Base-by-base conservation (phyloP, 2,888 invertebrate species). In the Axea sp. region DNA sequence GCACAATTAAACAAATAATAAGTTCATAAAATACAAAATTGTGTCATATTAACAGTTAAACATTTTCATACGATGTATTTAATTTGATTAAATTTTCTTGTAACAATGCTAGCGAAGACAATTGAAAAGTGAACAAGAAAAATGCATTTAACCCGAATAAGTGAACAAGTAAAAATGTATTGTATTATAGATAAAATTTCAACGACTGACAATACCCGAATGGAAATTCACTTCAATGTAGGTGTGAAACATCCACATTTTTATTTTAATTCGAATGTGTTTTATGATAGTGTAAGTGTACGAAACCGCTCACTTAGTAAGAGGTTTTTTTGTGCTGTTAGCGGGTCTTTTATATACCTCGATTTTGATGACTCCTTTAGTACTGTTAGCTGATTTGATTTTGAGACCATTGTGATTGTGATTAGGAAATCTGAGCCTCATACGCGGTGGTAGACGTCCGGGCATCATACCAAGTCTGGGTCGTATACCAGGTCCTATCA, bases 401-500 rank as follows among this genome's bases (percentile, higher is more conserved):
- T 86, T 86, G 60, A 76, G 55, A 33, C 77, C 82, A 0, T 79
- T 67, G 31, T 57, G 57, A 53, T 59, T 71, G 83, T 24, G 79
- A 82, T 24, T 78, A 59, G 81, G 79, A 30, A 80, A 85, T 49
- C 84, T 80, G 1, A 83, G 84, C 57, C 86, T 82, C 81, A 84
- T 84, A 47, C 81, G 81, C 6, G 83, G 83, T 1, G 85, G 82
- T 1, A 57, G 3, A 0, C 81, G 83, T 1, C 53, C 51, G 1
- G 72, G 72, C 57, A 76, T 57, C 41, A 77, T 73, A 3, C 73
- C 74, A n/a, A n/a, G n/a, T 26, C 85, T 81, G 0, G 83, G 83
- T 24, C 82, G 76, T 68, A 83, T 80, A 3, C 47, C 53, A 3
- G 78, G 79, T 22, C 62, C 51, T 77, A 85, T 81, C 2, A 82